phyloP scores from a whole-genome alignment of 2,888 invertebrate species.

The Idaea aversata region DNA sequence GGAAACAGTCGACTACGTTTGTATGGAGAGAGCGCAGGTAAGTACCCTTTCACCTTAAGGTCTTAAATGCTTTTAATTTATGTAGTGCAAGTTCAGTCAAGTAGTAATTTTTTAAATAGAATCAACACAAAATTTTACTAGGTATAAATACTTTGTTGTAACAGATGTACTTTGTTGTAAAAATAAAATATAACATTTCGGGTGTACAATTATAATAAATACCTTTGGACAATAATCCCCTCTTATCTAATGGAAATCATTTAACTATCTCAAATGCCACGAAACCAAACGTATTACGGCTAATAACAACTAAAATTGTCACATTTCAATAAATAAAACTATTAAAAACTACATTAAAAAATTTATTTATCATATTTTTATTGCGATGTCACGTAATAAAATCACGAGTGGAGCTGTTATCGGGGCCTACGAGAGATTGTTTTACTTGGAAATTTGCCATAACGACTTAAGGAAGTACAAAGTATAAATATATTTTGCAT shows the following conservation, averaged over 20 bases:
- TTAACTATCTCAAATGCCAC: not conserved
- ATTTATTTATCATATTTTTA: constrained; percentile 59
- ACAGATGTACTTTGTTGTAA: not conserved
- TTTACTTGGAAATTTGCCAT: constrained; percentile 75
- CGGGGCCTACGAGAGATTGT: constrained; percentile 71
- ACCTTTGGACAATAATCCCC: not conserved
- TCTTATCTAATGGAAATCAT: not conserved
- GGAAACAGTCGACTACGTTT: too few species aligned
- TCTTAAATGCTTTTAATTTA: not conserved
- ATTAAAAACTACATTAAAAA: constrained; percentile 33
- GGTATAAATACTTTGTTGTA: not conserved
- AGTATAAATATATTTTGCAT: constrained; percentile 79
- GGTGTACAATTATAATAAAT: too few species aligned
- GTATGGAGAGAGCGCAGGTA: too few species aligned
- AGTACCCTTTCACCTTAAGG: too few species aligned
- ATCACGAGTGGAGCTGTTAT: constrained; percentile 62
- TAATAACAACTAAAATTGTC: not conserved
- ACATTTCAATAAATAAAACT: constrained; percentile 2
- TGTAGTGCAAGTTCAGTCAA: not conserved
- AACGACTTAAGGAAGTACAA: constrained; percentile 75
- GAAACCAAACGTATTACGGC: not conserved
- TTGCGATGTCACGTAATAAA: constrained; percentile 64
- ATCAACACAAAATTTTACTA: not conserved
- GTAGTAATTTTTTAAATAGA: not conserved
- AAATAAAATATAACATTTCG: not conserved